phyloP scores from a whole-genome alignment of 92 coral and sea anemone species.

The Siderastrea siderea region DNA sequence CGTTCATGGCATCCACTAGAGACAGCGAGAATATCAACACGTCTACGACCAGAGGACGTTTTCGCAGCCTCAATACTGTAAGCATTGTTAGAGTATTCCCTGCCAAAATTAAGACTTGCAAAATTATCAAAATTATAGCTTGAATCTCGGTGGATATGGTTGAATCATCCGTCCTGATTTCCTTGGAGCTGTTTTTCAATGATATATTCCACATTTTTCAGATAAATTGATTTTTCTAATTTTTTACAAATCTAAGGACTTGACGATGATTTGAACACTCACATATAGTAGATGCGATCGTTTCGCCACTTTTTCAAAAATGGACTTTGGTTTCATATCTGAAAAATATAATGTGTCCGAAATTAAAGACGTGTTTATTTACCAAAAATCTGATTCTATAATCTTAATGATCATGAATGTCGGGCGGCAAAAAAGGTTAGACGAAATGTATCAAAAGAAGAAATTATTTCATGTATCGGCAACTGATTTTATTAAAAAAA shows the following conservation, averaged over 20 bases:
- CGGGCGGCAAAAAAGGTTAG: not conserved
- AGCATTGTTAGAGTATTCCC: slow-evolving; percentile 28
- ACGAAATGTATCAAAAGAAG: not conserved
- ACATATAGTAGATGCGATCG: no score
- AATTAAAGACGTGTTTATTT: not conserved
- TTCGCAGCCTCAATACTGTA: slow-evolving; percentile 20
- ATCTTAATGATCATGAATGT: not conserved
- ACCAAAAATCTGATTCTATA: not conserved
- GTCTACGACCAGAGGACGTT: slow-evolving; percentile 12
- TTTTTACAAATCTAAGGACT: no score
- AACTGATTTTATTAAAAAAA: not conserved
- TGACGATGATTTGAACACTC: no score
- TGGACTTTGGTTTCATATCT: not conserved
- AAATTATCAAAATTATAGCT: not conserved
- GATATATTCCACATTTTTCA: not conserved
- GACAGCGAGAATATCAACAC: slow-evolving; percentile 19
- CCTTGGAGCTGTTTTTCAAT: not conserved
- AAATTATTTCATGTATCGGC: not conserved
- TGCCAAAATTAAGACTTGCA: not conserved
- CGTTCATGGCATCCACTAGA: slow-evolving; percentile 25
- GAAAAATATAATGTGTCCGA: not conserved
- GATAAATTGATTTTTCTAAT: not conserved
- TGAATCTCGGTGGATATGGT: not conserved
- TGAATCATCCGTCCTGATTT: not conserved
- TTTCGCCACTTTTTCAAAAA: not conserved